phyloP scores from a whole-genome alignment of 2,113 vertebrate genomes.

The Megaceryle maxima region DNA sequence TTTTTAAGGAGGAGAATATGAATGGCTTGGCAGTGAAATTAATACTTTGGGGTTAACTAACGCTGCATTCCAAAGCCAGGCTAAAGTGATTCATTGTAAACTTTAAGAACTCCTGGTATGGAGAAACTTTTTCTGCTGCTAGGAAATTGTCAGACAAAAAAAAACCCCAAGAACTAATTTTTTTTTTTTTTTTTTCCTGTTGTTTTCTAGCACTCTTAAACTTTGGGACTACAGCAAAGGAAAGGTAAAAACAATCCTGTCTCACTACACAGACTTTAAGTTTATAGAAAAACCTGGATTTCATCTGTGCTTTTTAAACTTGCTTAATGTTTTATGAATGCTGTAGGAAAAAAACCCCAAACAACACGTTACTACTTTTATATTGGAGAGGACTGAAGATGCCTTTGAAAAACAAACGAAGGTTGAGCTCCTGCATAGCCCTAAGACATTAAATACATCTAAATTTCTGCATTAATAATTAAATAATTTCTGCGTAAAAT shows the following conservation, averaged over 20 bases:
- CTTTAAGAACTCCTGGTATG: background rate
- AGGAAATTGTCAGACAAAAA: background rate
- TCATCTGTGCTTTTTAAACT: background rate
- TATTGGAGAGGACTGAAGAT: background rate
- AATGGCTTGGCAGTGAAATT: background rate
- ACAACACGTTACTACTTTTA: background rate
- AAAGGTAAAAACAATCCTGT: conserved; percentile 79
- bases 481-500: too few species aligned
- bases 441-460: background rate
- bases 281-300: background rate
- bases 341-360: background rate
- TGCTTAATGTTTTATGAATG: background rate
- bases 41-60: background rate
- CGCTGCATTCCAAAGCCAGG: background rate
- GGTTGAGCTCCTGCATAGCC: background rate
- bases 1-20: background rate
- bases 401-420: background rate
- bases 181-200: background rate
- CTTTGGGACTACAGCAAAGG: conserved; percentile 99
- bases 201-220: conserved; percentile 88
- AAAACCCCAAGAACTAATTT: background rate
- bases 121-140: background rate
- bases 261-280: background rate
- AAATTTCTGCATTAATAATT: background rate
- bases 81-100: background rate